Conservation (phyloP, 2,888 invertebrate genomes). For the Tromatobia lineatoria region DNA sequence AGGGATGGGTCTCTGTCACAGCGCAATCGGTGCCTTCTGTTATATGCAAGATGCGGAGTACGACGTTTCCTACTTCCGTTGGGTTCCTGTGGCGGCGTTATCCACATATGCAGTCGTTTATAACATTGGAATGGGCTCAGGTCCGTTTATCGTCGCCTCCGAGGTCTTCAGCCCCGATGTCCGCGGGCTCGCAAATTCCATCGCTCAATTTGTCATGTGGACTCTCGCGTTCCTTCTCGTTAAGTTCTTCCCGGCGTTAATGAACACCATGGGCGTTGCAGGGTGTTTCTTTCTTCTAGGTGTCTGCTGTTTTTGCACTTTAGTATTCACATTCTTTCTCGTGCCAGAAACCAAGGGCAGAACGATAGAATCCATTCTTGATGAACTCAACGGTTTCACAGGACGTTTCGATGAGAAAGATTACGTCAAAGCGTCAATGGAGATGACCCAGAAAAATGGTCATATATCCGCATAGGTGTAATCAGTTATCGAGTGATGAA, state of each 20-base stretch:
- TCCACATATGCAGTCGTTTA: conserved; percentile 87
- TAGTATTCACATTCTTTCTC: conserved; percentile 75
- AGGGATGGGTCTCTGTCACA: conserved; percentile 81
- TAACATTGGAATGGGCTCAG: conserved; percentile 86
- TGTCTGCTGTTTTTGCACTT: conserved; percentile 73
- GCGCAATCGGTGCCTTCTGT: conserved; percentile 81
- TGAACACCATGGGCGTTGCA: conserved; percentile 75
- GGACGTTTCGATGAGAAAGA: conserved; percentile 58
- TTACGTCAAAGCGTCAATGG: conserved; percentile 56
- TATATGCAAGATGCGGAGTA: conserved; percentile 76
- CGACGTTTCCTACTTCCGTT: conserved; percentile 82
- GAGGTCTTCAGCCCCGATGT: conserved; percentile 86
- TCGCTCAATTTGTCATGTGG: conserved; percentile 78
- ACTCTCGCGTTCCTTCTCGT: conserved; percentile 76
- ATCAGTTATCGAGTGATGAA: not conserved
- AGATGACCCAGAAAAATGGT: conserved; percentile 62
- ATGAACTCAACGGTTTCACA: conserved; percentile 77
- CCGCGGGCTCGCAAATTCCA: conserved; percentile 74
- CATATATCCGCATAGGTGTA: conserved; percentile 36
- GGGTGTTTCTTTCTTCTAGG: conserved; percentile 81
- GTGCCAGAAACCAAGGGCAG: conserved; percentile 82
- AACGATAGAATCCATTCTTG: conserved; percentile 79
- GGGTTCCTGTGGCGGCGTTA: conserved; percentile 86
- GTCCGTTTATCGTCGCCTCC: conserved; percentile 86
- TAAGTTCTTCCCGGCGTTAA: conserved; percentile 77